phyloP scores from a whole-genome alignment of 2,797 vertebrate species.

The Meriones psammophilus region DNA sequence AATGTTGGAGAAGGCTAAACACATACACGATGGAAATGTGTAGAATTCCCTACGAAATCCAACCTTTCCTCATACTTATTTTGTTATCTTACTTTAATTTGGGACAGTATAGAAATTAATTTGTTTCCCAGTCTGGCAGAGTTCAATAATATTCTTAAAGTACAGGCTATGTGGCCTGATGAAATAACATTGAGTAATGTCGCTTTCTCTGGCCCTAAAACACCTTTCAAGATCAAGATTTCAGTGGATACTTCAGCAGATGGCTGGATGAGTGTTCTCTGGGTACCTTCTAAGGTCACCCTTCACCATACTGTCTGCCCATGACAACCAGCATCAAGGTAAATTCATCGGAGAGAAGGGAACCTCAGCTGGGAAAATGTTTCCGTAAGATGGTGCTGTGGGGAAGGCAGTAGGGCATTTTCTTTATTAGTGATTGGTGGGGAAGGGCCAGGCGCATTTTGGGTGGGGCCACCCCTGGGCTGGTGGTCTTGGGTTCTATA shows the following conservation, averaged over 20 bases:
- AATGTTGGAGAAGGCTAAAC: not conserved
- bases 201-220: not conserved
- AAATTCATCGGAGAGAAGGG: not conserved
- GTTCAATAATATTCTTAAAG: not conserved
- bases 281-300: not conserved
- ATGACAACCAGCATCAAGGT: not conserved
- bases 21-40: not conserved
- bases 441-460: not conserved
- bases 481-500: not conserved
- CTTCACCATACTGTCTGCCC: not conserved
- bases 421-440: not conserved
- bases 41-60: not conserved
- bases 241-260: not conserved
- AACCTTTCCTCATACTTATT: not conserved
- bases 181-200: not conserved
- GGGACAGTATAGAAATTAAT: not conserved
- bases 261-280: not conserved
- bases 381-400: not conserved
- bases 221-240: not conserved
- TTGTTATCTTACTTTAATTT: conserved; percentile 18
- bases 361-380: not conserved
- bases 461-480: no score
- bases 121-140: not conserved
- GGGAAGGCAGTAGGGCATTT: not conserved
- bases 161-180: not conserved